Base-by-base conservation (phyloP, 2,888 invertebrate species). In the Cryptocheilus praepositus region DNA sequence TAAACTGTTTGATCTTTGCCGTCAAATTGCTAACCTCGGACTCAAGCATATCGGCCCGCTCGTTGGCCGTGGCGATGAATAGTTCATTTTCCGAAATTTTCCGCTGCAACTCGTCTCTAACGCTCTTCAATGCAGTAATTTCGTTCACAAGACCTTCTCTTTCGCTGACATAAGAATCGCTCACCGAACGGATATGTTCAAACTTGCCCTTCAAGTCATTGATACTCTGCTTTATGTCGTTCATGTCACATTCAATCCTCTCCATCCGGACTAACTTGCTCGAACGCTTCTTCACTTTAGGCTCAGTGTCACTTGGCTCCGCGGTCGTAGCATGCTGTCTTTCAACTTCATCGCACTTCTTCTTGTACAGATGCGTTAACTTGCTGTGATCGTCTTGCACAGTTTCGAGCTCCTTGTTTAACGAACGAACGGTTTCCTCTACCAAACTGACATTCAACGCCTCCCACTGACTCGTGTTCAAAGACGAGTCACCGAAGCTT, bases 311-410 rank as follows among this genome's bases (percentile, higher is more conserved):
- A 1, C 18, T 21, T 8, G 64, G 60, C 25, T 55, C 45, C 19
- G 11, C 28, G 8, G 63, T 53, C 2, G 16, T 16, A 15, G 61
- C 73, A 0, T 84, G 81, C 11, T 85, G 54, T 46, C 77, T 80
- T 28, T 85, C 85, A 1, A 85, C 65, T 45, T 85, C 85, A 0
- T 75, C 74, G 55, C 81, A 83, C 22, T 85, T 84, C 44, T 84
- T 80, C 25, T 81, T 74, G 46, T 83, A 82, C 4, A 81, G 71
- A 65, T 72, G 61, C 0, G 80, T 78, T 2, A 86, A 43, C 44
- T 79, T 76, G 0, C 77, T 76, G 46, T 83, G 80, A 52, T 83
- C 76, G 1, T 79, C 74, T 61, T 80, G 83, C 8, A 87, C 51
- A 15, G 64, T 72, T 52, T 85, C 81, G 11, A 86, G 51, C 49